Conservation (phyloP, 2,113 vertebrate species). For the Sialia sialis region DNA sequence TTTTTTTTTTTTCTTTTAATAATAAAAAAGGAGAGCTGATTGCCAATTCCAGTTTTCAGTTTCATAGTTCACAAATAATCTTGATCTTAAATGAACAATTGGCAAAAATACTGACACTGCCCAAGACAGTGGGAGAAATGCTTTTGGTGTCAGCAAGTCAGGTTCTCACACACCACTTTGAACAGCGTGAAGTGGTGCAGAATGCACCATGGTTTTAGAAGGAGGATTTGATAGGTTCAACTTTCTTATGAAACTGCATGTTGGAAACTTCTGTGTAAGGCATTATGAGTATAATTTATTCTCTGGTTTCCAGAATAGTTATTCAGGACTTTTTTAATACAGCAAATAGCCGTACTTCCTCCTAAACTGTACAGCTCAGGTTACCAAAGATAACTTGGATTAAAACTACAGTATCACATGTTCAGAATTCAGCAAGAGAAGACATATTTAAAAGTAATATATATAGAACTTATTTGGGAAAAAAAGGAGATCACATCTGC, state of each 20-base stretch:
- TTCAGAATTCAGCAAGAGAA: neutral
- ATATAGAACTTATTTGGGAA: neutral
- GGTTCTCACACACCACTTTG: neutral
- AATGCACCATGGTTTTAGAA: neutral
- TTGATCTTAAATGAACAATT: neutral
- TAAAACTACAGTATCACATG: neutral
- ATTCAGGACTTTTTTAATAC: neutral
- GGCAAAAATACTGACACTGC: neutral
- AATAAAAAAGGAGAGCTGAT: neutral
- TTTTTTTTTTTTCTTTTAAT: no score
- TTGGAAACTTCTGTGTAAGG: neutral
- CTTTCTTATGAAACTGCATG: neutral
- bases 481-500: neutral
- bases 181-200: neutral
- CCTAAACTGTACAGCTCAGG: neutral
- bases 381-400: neutral
- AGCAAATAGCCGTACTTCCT: neutral
- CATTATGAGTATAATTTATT: neutral
- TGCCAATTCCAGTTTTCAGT: neutral
- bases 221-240: neutral
- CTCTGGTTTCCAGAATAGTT: neutral
- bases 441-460: neutral
- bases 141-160: neutral
- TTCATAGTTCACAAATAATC: neutral
- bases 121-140: neutral